Base-by-base conservation (phyloP, 2,113 vertebrate species). In the Chitala chitala region DNA sequence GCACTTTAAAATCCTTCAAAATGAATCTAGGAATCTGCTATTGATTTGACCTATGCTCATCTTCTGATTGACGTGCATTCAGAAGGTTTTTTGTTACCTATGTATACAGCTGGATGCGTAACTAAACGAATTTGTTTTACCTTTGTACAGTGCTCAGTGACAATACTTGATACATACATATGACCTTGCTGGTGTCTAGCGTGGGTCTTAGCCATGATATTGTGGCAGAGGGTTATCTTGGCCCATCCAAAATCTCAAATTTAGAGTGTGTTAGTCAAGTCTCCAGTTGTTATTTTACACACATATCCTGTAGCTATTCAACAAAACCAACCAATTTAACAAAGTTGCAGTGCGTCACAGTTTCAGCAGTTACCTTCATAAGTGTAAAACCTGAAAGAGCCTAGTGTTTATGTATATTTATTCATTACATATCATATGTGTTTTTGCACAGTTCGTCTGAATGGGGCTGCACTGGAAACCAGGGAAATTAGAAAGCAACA, bases 21-120 rank as follows among this genome's bases (percentile, higher is more conserved):
- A n/a, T 69, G 6, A 4, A 13, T 0, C 24, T 69, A n/a, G 50
- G 66, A 69, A 51, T 51, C 48, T n/a, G 68, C 15, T 69, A 12
- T 50, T 48, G 44, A 46, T 46, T 68, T 68, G 42, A n/a, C 15
- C 64, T 46, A 68, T 22, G 64, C 42, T 68, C 38, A 15, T 48
- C 15, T 68, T 42, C 42, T 46, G 64, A 26, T 12, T 68, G 40
- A 68, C 2, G 26, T 26, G 46, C 64, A 46, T 31, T 5, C 9
- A 17, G 13, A 26, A 10, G 24, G 22, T 68, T 68, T 22, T 22
- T 15, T 46, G n/a, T 2, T 68, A 3, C 33, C 17, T 20, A 68
- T 68, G 44, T 48, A 68, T 24, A 22, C 42, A 46, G 64, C 12
- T 46, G 24, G 4, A 22, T n/a, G n/a, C 7, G n/a, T 22, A n/a